phyloP scores from a whole-genome alignment of 2,113 vertebrate genomes.

The Rhinopithecus roxellana region DNA sequence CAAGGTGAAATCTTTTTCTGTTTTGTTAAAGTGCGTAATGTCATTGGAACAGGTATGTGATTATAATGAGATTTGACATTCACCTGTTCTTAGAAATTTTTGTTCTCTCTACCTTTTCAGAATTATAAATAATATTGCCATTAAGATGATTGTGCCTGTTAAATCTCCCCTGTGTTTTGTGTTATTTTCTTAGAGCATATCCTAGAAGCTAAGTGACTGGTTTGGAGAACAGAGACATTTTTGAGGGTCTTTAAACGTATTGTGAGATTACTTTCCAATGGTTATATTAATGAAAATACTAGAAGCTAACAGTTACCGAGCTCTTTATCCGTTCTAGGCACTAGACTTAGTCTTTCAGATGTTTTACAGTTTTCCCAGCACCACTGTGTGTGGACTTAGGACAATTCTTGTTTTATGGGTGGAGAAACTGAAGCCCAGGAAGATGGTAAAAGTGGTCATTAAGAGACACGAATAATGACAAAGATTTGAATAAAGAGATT shows the following conservation, averaged over 20 bases:
- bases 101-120: background rate
- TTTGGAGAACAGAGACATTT: background rate
- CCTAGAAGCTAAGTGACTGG: background rate
- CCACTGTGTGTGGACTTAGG: no score
- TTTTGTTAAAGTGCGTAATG: background rate
- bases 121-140: background rate
- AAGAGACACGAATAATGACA: background rate
- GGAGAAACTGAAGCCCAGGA: background rate
- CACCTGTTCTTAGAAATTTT: background rate
- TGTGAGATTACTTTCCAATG: background rate
- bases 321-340: background rate
- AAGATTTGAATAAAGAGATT: conserved; percentile 23
- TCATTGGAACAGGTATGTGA: background rate
- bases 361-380: background rate
- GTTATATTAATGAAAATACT: background rate
- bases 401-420: background rate
- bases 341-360: background rate
- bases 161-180: background rate
- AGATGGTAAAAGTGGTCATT: background rate
- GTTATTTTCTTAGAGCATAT: background rate
- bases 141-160: background rate
- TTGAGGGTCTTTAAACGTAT: background rate
- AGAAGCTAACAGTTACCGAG: background rate
- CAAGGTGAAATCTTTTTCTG: background rate
- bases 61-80: background rate